A percentile compares a stretch with the other conserved stretches of the same genome.
These are phyloP conservation scores for Callinectes sapidus DNA, from an alignment of 2,888 invertebrate genomes.

Conservation along the genomic window DNA sequence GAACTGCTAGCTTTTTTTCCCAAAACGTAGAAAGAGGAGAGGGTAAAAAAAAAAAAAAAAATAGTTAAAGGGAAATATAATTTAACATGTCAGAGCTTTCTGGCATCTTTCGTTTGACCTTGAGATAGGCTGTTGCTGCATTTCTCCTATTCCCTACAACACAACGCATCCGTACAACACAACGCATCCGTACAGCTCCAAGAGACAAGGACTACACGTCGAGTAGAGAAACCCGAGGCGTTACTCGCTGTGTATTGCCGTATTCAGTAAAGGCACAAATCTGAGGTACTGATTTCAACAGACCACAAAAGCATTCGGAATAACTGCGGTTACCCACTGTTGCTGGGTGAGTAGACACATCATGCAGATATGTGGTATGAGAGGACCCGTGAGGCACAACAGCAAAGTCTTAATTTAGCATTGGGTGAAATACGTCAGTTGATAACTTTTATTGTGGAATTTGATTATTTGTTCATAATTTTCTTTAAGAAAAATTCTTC, in stretches of 20 bases:
- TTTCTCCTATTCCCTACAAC: background rate
- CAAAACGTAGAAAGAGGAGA: background rate
- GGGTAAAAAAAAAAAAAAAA: background rate
- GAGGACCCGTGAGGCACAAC: background rate
- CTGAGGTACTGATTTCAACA: no score
- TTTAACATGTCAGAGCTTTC: background rate
- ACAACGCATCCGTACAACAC: background rate
- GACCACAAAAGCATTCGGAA: no score
- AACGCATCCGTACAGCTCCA: background rate
- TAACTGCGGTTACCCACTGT: no score
- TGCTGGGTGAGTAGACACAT: no score
- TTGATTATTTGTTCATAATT: no score
- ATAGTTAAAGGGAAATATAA: background rate
- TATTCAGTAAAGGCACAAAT: background rate
- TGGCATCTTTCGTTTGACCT: background rate
- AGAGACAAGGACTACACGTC: background rate
- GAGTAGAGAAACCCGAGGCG: background rate
- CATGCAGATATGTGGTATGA: background rate
- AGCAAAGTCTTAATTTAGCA: background rate
- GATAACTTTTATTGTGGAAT: no score
- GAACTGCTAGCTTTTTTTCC: no score
- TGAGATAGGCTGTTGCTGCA: background rate
- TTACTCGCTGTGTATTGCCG: background rate
- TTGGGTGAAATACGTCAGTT: no score
- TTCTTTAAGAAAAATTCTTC: no score